Conservation (phyloP, 2,797 vertebrate genomes). For the Sebastes taczanowskii region DNA sequence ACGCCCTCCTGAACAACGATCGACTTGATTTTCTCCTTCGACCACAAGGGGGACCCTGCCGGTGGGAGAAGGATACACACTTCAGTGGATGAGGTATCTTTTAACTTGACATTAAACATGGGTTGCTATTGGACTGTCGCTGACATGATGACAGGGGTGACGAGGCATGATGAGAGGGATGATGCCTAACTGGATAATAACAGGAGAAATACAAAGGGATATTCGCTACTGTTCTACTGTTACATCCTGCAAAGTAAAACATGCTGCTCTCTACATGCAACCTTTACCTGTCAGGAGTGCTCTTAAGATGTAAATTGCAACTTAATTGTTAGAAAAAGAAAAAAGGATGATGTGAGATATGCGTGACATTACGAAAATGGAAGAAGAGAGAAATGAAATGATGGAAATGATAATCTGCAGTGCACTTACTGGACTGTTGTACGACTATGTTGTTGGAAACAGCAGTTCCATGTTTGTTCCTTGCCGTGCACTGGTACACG, state of each 20-base stretch:
- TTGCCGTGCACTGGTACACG: slow-evolving; percentile 93
- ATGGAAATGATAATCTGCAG: background rate
- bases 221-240: background rate
- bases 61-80: slow-evolving; percentile 17
- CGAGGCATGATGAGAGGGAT: slow-evolving; percentile 34
- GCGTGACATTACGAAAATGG: slow-evolving; percentile 3
- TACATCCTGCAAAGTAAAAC: slow-evolving; percentile 10
- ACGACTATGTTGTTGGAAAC: slow-evolving; percentile 93
- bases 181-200: slow-evolving; percentile 17
- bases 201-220: slow-evolving; percentile 46
- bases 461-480: slow-evolving; percentile 93
- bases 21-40: slow-evolving; percentile 92
- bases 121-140: slow-evolving; percentile 16
- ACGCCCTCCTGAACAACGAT: slow-evolving; percentile 88
- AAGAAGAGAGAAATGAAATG: background rate
- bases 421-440: slow-evolving; percentile 90
- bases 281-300: slow-evolving; percentile 73
- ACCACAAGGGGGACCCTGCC: slow-evolving; percentile 96
- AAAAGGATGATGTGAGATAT: slow-evolving; percentile 37
- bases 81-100: background rate
- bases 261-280: slow-evolving; percentile 48
- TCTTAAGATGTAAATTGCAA: slow-evolving; percentile 73
- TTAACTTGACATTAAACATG: slow-evolving; percentile 17
- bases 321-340: slow-evolving; percentile 61
- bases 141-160: slow-evolving; percentile 35